Conservation (phyloP, 2,888 invertebrate species). For the Carabus problematicus region DNA sequence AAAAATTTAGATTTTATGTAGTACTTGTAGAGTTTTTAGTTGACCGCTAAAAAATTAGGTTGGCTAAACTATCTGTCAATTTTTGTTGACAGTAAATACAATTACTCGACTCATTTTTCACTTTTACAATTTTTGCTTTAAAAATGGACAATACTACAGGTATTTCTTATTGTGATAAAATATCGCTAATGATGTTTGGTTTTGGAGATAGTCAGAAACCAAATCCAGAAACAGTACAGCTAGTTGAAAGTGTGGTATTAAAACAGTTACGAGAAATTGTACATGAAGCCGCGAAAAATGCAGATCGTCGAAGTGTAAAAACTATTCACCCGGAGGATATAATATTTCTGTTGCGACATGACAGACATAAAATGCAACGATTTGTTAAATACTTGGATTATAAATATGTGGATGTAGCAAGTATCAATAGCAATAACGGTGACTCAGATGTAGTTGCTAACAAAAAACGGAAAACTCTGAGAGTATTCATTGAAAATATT, state of each 20-base stretch:
- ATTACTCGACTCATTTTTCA: not conserved
- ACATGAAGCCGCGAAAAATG: constrained; percentile 75
- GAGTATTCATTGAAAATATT: constrained; percentile 63
- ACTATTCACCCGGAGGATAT: constrained; percentile 72
- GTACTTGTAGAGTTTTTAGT: not conserved
- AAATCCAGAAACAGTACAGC: constrained; percentile 78
- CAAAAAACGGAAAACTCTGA: constrained; percentile 58
- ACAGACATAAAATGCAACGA: constrained; percentile 77
- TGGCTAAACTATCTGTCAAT: not conserved
- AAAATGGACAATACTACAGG: constrained; percentile 42
- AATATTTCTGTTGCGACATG: constrained; percentile 83
- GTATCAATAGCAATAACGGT: constrained; percentile 58
- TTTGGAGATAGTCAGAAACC: constrained; percentile 89
- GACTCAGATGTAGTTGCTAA: constrained; percentile 63
- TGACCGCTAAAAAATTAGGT: not conserved
- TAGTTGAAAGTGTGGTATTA: constrained; percentile 84
- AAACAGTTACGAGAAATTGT: constrained; percentile 81
- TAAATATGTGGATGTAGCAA: constrained; percentile 61
- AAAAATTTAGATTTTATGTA: not conserved
- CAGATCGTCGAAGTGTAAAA: constrained; percentile 65
- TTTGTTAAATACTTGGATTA: constrained; percentile 76
- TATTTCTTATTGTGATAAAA: constrained; percentile 70
- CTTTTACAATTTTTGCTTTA: constrained; percentile 1
- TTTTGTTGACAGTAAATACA: not conserved
- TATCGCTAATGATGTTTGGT: constrained; percentile 90